A percentile compares a stretch with the other conserved stretches of the same genome.
phyloP scores from a whole-genome alignment of 2,888 invertebrate genomes.

The Pyrrhia umbra region DNA sequence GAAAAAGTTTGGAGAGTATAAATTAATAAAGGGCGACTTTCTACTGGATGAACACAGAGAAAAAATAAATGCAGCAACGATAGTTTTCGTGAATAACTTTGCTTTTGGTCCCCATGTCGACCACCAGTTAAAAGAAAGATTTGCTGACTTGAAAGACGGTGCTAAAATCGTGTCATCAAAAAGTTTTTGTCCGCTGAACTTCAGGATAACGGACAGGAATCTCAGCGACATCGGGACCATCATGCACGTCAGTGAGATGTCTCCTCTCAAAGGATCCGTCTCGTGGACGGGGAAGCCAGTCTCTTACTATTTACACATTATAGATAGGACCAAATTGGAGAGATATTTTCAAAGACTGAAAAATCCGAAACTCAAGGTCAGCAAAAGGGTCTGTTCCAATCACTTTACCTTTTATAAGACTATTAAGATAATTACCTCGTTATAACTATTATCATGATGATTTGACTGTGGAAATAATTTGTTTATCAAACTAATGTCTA shows the following conservation, averaged over 20 bases:
- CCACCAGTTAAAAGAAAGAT: constrained; percentile 98
- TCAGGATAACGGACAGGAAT: constrained; percentile 99
- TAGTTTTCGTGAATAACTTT: constrained; percentile 99
- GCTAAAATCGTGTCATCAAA: constrained; percentile 99
- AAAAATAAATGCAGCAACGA: constrained; percentile 97
- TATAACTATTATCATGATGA: constrained; percentile 24
- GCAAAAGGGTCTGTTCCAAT: constrained; percentile 90
- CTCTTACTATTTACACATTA: constrained; percentile 99
- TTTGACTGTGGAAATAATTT: constrained; percentile 25
- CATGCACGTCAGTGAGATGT: constrained; percentile 99
- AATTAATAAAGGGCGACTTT: constrained; percentile 98
- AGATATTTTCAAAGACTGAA: constrained; percentile 98
- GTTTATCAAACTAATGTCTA: constrained; percentile 22
- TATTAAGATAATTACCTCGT: constrained; percentile 22
- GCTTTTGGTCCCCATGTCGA: constrained; percentile 99
- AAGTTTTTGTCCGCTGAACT: constrained; percentile 99
- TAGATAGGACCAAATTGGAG: constrained; percentile 99
- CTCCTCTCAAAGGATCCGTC: constrained; percentile 98
- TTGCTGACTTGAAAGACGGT: constrained; percentile 98
- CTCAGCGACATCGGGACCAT: constrained; percentile 99
- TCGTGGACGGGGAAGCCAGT: constrained; percentile 99
- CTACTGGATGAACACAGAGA: constrained; percentile 97
- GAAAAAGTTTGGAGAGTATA: constrained; percentile 97
- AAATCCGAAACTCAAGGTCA: constrained; percentile 95
- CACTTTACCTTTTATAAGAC: constrained; percentile 61